Percentiles rank a stretch among this genome's conserved stretches.
Conservation (phyloP, 2,113 vertebrate genomes). For the Pseudois nayaur region DNA sequence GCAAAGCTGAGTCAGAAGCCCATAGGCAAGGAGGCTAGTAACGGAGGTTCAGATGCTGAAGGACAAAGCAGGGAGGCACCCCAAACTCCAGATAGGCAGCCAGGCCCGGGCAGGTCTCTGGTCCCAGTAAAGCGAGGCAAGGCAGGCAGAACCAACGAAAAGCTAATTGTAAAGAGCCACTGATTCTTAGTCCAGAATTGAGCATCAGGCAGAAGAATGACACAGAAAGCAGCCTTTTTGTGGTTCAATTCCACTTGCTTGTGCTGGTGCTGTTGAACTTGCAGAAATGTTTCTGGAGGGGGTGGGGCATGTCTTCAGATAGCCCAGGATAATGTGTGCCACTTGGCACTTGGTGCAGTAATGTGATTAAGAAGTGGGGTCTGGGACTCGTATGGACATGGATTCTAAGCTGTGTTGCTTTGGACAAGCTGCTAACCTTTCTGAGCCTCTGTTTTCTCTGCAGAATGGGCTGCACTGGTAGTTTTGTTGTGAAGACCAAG, state of each 20-base stretch:
- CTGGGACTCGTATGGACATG: background rate
- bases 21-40: background rate
- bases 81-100: background rate
- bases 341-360: background rate
- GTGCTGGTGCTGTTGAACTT: background rate
- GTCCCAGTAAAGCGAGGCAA: background rate
- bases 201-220: background rate
- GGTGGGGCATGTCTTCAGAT: background rate
- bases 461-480: background rate
- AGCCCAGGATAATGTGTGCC: background rate
- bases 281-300: background rate
- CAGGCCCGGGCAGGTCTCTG: too few relatives aligned
- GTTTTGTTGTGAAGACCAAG: background rate
- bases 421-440: background rate
- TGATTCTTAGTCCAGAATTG: background rate
- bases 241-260: background rate
- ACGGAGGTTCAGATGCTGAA: background rate
- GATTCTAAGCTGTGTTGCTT: background rate
- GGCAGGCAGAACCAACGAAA: background rate
- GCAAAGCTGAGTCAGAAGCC: background rate
- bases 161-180: background rate
- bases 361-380: background rate
- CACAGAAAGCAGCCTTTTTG: background rate
- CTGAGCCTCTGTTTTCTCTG: background rate
- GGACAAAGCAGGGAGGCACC: background rate